Base-by-base conservation (phyloP, 2,797 vertebrate genomes). In the Morus bassanus region DNA sequence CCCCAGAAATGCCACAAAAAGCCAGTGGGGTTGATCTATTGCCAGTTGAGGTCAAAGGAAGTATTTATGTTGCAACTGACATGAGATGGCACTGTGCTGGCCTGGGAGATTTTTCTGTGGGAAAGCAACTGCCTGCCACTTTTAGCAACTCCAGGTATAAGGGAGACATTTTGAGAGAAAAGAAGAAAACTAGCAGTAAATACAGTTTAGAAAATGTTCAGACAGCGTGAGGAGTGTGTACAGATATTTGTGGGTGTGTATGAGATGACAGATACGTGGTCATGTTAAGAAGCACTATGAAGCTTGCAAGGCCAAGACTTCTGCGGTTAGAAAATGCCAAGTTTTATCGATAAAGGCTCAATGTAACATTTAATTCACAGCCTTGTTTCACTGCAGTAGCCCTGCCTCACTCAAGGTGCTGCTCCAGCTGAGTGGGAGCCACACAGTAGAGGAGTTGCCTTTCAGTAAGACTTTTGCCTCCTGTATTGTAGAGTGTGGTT, bases 201-300 rank as follows among this genome's bases (percentile, higher is more conserved):
- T 13, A 11, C 9, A 33, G 39, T 45, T 59, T 30, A 87, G 82
- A 67, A 72, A 57, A 22, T 3, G 7, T 33, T 61, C n/a, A 31
- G n/a, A 11, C 7, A 67, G 22, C 1, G 1, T 13, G 63, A 46
- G 63, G 27, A 56, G 8, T 3, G 13, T 9, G 3, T 5, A 14
- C 3, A 39, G 19, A 3, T 27, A 43, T 27, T 27, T 39, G 33
- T 15, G 16, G 3, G 5, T 16, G 28, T 10, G 15, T 28, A 6
- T 12, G 53, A 61, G 43, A 7, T 0, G 3, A n/a, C 1, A 3
- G 61, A 37, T 30, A 57, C 0, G 0, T 10, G 43, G 21, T 0
- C 0, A 39, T 6, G 8, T 10, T 43, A 31, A 45, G 46, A 41
- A 28, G n/a, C 19, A 2, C 24, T 5, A 14, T 1, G 19, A 70